phyloP scores from a whole-genome alignment of 2,888 invertebrate genomes.

The Drosophila prostipennis region DNA sequence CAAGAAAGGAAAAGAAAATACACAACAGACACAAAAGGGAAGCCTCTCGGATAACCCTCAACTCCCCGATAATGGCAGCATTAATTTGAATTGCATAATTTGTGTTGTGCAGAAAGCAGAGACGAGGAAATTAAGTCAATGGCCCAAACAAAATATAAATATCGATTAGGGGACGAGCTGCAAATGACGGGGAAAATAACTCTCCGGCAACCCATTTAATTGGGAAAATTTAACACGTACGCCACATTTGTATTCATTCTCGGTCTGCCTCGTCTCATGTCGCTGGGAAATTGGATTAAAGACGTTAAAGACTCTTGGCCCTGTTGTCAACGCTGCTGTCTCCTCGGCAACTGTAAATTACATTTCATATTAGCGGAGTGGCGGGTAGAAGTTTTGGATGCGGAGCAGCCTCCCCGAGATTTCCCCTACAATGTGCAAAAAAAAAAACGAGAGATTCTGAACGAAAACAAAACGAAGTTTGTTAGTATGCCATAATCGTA shows the following conservation, averaged over 20 bases:
- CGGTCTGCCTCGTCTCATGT: slow-evolving; percentile 57
- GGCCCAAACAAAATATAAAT: slow-evolving; percentile 74
- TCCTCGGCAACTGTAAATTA: slow-evolving; percentile 70
- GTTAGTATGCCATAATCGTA: slow-evolving; percentile 78
- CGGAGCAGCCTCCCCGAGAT: slow-evolving; percentile 3
- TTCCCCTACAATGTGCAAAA: slow-evolving; percentile 24
- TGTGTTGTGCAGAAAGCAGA: slow-evolving; percentile 59
- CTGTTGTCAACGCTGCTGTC: slow-evolving; percentile 33
- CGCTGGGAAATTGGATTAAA: slow-evolving; percentile 74
- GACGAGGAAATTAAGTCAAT: slow-evolving; percentile 74
- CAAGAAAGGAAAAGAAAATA: slow-evolving; percentile 17
- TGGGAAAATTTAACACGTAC: slow-evolving; percentile 83
- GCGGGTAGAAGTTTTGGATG: not conserved
- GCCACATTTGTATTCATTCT: slow-evolving; percentile 82
- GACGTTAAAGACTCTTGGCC: slow-evolving; percentile 65
- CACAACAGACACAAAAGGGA: slow-evolving; percentile 4
- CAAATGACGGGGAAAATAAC: slow-evolving; percentile 53
- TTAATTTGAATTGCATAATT: slow-evolving; percentile 80
- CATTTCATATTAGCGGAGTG: slow-evolving; percentile 54
- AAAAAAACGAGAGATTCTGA: slow-evolving; percentile 8
- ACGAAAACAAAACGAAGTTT: slow-evolving; percentile 53
- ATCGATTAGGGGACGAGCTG: slow-evolving; percentile 62
- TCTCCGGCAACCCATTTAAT: slow-evolving; percentile 79
- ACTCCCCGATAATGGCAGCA: slow-evolving; percentile 60
- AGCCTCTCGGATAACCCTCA: slow-evolving; percentile 31